These are phyloP conservation scores for Cossypha dichroa DNA, from an alignment of 2,797 vertebrate genomes.

Conservation along the genomic window DNA sequence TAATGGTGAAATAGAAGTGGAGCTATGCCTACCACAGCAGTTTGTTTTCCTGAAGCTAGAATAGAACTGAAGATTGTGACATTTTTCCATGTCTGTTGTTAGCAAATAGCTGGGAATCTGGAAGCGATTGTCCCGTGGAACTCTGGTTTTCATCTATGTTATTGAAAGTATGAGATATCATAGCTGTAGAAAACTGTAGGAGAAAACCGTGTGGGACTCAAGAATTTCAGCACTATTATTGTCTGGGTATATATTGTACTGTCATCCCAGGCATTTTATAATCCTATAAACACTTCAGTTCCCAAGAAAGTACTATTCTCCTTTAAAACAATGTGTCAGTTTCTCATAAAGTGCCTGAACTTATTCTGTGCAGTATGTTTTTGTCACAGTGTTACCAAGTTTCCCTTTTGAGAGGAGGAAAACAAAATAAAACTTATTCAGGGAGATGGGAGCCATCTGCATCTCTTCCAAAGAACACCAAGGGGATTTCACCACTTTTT, in stretches of 20 bases:
- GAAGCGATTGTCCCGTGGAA: background rate
- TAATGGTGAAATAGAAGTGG: background rate
- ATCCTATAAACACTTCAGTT: background rate
- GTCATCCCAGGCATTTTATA: background rate
- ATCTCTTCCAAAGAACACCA: background rate
- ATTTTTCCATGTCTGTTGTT: background rate
- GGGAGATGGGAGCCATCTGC: constrained; percentile 5
- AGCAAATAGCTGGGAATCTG: background rate
- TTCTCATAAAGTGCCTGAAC: background rate
- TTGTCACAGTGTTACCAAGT: background rate
- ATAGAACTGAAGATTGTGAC: background rate
- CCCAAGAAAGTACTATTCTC: background rate
- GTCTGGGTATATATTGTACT: background rate
- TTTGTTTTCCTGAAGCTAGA: background rate
- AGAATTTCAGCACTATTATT: background rate
- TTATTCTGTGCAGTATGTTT: background rate
- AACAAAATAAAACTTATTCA: background rate
- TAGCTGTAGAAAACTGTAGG: background rate
- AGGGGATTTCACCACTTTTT: background rate
- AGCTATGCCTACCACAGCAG: background rate
- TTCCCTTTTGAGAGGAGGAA: background rate
- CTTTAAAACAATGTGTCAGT: background rate
- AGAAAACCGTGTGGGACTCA: background rate
- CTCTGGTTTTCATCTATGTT: background rate
- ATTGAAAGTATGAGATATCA: background rate